These are phyloP conservation scores for Brachionus angularis DNA, from an alignment of 1,140 invertebrate genomes.

Conservation along the genomic window DNA sequence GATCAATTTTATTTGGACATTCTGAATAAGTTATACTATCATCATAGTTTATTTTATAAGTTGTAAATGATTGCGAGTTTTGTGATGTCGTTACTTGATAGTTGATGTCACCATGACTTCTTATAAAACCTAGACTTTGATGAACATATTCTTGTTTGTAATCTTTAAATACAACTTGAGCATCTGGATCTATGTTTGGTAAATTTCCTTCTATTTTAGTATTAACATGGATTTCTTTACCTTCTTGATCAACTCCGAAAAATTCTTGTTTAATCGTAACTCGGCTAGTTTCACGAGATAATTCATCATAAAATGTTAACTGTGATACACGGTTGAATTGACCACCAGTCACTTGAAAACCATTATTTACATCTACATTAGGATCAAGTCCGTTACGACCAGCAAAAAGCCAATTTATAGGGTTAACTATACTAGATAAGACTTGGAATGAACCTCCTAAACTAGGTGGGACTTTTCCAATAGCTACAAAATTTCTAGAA, in stretches of 20 bases:
- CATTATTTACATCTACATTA: constrained; percentile 17
- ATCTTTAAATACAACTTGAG: constrained; percentile 36
- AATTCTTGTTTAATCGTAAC: constrained; percentile 32
- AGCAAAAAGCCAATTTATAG: constrained; percentile 38
- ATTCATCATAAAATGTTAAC: constrained; percentile 30
- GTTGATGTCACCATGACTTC: constrained; percentile 5
- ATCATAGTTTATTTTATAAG: constrained; percentile 19
- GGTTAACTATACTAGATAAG: background rate
- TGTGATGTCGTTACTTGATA: constrained; percentile 10
- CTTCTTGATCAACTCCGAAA: background rate
- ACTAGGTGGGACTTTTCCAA: constrained; percentile 21
- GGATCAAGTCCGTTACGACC: constrained; percentile 7
- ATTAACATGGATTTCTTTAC: constrained; percentile 9
- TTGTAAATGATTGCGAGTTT: constrained; percentile 31
- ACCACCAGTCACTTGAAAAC: constrained; percentile 18
- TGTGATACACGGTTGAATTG: constrained; percentile 19
- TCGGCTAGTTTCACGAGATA: constrained; percentile 9
- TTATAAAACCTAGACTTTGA: background rate
- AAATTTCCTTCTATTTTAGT: constrained; percentile 19
- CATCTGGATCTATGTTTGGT: constrained; percentile 28
- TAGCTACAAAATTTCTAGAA: constrained; percentile 34
- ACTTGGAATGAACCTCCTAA: constrained; percentile 18
- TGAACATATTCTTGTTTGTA: constrained; percentile 34
- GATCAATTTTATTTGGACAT: constrained; percentile 28
- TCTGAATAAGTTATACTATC: constrained; percentile 32